Evolutionary conservation across 2,113 vertebrate species (phyloP), one percentile per base, ranked within the genome.

Genomic region (Siphamia tubifer): DNA sequence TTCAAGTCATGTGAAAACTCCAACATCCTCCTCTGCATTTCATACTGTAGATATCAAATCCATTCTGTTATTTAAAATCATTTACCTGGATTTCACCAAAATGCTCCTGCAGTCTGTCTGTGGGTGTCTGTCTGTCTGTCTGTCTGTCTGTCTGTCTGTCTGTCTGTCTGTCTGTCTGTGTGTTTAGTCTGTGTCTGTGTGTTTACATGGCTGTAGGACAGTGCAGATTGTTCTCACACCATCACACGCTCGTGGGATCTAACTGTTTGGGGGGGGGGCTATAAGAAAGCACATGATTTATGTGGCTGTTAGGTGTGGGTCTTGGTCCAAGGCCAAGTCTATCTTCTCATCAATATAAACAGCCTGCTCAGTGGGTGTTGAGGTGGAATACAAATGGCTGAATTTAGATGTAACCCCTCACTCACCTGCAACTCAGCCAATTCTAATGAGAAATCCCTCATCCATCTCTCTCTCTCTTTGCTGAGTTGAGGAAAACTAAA

Each of bases 321-420:
- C 69, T 53, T 60, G 79, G 77, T 85, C 68, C 78, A 78, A 77
- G 82, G 74, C 84, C 72, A 47, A 62, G 70, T 69, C 81, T 81
- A 54, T 82, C 74, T 68, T 74, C 72, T 87, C 82, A 80, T 87
- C 84, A 81, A 60, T 64, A 81, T 57, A 81, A 88, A 77, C 77
- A 72, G 60, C 38, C 31, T 25, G 62, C 74, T 83, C 73, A 25
- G 24, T 1, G 24, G 60, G 49, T 55, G 68, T 56, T 32, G 39
- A 6, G 34, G 23, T 48, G 42, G 84, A 87, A 87, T 87, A 87
- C 67, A 86, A 83, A 88, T 89, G 72, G 51, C 11, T 20, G 74
- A 66, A 85, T 85, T 85, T 82, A 68, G 74, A 82, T 74, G 84
- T 85, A 70, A 81, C 74, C 71, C 63, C 54, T 43, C 16, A 43